A percentile compares a stretch with the other conserved stretches of the same genome.
Evolutionary conservation across 2,113 vertebrate genomes (phyloP).

Genomic region (Phrynosoma blainvillii): DNA sequence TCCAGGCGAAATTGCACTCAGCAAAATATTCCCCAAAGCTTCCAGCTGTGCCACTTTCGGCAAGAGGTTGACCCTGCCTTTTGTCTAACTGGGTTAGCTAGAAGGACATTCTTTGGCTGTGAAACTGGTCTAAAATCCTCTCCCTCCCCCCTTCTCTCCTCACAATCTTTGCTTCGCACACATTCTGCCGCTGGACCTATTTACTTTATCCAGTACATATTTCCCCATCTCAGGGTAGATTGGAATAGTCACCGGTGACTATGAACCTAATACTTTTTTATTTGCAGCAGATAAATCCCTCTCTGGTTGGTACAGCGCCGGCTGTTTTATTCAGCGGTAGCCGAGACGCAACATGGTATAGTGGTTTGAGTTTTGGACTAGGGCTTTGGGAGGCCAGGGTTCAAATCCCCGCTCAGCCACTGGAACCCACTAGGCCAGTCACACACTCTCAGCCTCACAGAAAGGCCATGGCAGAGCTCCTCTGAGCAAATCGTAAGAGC

Average conservation of each 20-base stretch:
- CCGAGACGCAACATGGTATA: too few relatives aligned
- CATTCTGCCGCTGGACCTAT: not conserved
- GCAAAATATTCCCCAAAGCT: not conserved
- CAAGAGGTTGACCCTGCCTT: not conserved
- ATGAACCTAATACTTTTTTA: not conserved
- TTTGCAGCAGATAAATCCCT: not conserved
- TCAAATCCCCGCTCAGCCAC: too few relatives aligned
- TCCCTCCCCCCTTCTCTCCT: not conserved
- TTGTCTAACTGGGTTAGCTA: rapidly evolving
- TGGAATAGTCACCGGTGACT: too few relatives aligned
- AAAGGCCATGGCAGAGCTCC: too few relatives aligned
- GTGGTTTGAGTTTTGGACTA: too few relatives aligned
- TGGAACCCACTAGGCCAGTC: too few relatives aligned
- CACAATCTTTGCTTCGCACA: not conserved
- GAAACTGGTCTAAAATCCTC: rapidly evolving
- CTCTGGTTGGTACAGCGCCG: not conserved
- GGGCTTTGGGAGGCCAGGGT: too few relatives aligned
- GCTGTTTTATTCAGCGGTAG: not conserved
- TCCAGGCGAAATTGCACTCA: not conserved
- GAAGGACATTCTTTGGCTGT: not conserved
- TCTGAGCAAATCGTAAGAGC: too few relatives aligned
- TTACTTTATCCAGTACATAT: not conserved
- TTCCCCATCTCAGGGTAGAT: not conserved
- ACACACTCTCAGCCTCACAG: too few relatives aligned
- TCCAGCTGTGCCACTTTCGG: not conserved